Conservation (phyloP, 2,113 vertebrate species). For the Hemibagrus wyckioides region DNA sequence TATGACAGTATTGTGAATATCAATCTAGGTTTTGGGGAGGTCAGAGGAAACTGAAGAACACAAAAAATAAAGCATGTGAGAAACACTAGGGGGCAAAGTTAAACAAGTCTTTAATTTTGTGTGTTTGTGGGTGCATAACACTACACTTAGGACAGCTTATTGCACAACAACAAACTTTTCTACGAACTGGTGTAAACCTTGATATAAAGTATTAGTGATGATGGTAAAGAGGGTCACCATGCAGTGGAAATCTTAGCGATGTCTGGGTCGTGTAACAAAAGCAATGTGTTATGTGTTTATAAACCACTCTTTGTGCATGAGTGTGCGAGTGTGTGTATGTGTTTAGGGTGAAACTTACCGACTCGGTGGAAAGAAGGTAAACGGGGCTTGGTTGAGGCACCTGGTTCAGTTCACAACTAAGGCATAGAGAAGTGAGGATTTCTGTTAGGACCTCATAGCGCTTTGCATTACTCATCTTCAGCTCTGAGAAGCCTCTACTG, state of each 20-base stretch:
- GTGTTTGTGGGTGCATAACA: background rate
- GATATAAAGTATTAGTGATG: background rate
- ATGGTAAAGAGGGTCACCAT: background rate
- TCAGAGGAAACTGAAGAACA: background rate
- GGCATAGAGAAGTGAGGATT: constrained; percentile 79
- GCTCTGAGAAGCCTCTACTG: constrained; percentile 72
- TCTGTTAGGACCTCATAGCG: constrained; percentile 81
- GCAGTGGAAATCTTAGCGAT: background rate
- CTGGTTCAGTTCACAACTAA: constrained; percentile 76
- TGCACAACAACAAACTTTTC: background rate
- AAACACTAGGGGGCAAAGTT: background rate
- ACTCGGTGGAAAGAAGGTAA: constrained; percentile 73
- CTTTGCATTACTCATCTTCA: constrained; percentile 79
- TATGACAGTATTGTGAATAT: too few species aligned
- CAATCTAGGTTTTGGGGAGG: background rate
- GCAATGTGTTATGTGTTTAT: background rate
- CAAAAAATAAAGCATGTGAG: background rate
- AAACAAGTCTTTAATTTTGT: background rate
- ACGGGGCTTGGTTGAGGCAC: constrained; percentile 74
- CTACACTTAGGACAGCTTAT: background rate
- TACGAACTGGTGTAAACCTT: background rate
- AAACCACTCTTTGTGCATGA: too few species aligned
- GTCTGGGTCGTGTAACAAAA: background rate
- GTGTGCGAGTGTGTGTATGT: too few species aligned
- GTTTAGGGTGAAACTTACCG: constrained; percentile 70